Evolutionary conservation across 2,797 vertebrate genomes (phyloP).

Genomic region (Sternarchorhynchus goeldii): DNA sequence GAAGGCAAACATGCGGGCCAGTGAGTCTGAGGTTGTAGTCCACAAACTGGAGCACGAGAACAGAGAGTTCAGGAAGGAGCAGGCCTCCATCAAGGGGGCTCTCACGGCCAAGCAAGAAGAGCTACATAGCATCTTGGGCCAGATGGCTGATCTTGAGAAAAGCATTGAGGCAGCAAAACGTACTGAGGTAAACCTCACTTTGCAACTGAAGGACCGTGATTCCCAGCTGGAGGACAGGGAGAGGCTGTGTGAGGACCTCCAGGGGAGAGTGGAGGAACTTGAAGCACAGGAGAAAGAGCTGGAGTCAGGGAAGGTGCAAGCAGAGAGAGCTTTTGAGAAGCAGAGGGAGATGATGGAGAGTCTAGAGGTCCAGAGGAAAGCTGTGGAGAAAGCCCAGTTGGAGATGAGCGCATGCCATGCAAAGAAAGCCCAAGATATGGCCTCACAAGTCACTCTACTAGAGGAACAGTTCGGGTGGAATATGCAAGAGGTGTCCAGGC

Average conservation of each 20-base stretch:
- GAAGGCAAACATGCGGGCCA: slow-evolving; percentile 70
- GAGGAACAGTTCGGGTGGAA: slow-evolving; percentile 81
- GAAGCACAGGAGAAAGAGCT: slow-evolving; percentile 70
- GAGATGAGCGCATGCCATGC: slow-evolving; percentile 61
- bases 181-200: slow-evolving; percentile 74
- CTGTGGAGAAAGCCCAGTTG: slow-evolving; percentile 70
- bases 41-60: slow-evolving; percentile 78
- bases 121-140: slow-evolving; percentile 75
- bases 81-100: slow-evolving; percentile 73
- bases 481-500: slow-evolving; percentile 78
- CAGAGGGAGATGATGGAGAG: slow-evolving; percentile 73
- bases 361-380: slow-evolving; percentile 72
- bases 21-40: slow-evolving; percentile 71
- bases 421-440: slow-evolving; percentile 70
- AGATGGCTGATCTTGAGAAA: slow-evolving; percentile 78
- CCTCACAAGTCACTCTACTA: slow-evolving; percentile 66
- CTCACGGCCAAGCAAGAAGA: slow-evolving; percentile 76
- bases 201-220: slow-evolving; percentile 74
- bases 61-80: slow-evolving; percentile 78
- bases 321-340: slow-evolving; percentile 72
- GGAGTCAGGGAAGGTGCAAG: slow-evolving; percentile 69
- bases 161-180: slow-evolving; percentile 72
- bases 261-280: slow-evolving; percentile 66
- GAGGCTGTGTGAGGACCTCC: slow-evolving; percentile 71
- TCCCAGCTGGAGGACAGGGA: slow-evolving; percentile 72